These are phyloP conservation scores for Tetrax tetrax DNA, from an alignment of 2,113 vertebrate species.

Conservation along the genomic window DNA sequence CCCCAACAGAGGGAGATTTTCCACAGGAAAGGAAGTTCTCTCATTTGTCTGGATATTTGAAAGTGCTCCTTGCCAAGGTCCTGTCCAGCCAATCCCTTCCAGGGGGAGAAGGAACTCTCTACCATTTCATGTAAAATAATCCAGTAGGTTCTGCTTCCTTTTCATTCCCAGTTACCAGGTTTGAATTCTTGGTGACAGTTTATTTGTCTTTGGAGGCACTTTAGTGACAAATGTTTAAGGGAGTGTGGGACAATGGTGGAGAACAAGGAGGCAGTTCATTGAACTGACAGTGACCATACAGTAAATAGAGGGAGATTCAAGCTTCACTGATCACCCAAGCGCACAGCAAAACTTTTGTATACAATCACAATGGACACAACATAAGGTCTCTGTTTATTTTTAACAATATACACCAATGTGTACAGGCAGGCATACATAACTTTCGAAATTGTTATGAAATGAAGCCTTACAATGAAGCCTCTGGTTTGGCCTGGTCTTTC, in stretches of 20 bases:
- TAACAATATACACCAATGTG: constrained; percentile 68
- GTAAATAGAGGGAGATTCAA: constrained; percentile 83
- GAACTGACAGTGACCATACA: constrained; percentile 88
- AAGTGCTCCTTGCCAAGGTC: background rate
- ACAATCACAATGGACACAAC: constrained; percentile 78
- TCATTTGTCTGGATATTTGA: constrained; percentile 1
- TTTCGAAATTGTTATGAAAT: constrained; percentile 9
- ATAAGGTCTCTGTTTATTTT: constrained; percentile 82
- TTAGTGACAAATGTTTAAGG: constrained; percentile 87
- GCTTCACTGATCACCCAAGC: constrained; percentile 80
- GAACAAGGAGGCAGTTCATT: constrained; percentile 87
- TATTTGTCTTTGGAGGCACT: constrained; percentile 83
- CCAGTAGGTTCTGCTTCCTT: constrained; percentile 35
- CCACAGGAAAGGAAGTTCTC: background rate
- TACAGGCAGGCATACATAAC: constrained; percentile 16
- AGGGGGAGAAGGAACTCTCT: background rate
- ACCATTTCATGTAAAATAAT: constrained; percentile 63
- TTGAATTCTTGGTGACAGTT: constrained; percentile 80
- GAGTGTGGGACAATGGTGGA: constrained; percentile 82
- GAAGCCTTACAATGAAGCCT: background rate
- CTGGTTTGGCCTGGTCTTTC: background rate
- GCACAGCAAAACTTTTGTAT: constrained; percentile 80
- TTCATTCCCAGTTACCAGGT: constrained; percentile 70
- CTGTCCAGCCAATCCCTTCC: constrained; percentile 7
- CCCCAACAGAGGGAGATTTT: background rate